These are phyloP conservation scores for Bostrychus sinensis DNA, from an alignment of 2,113 vertebrate species.

Conservation along the genomic window DNA sequence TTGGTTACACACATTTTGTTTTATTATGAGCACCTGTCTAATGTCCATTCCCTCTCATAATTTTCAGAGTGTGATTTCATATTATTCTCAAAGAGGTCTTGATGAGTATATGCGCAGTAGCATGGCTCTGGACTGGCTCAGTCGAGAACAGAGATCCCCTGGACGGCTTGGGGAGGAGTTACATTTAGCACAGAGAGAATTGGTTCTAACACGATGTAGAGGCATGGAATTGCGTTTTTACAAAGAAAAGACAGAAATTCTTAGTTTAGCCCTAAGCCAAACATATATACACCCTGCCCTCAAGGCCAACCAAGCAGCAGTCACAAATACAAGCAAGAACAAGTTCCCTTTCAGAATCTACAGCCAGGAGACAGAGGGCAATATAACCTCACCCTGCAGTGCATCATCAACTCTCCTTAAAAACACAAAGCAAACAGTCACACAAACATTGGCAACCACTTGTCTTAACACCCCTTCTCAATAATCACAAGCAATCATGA, in stretches of 20 bases:
- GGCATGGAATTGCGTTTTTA: slow-evolving; percentile 73
- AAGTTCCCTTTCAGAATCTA: slow-evolving; percentile 54
- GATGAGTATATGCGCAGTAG: slow-evolving; percentile 72
- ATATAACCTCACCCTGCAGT: slow-evolving; percentile 30
- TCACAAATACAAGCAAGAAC: slow-evolving; percentile 48
- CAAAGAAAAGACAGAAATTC: slow-evolving; percentile 76
- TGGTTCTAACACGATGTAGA: slow-evolving; percentile 57
- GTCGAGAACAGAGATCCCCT: slow-evolving; percentile 60
- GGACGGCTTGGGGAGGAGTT: slow-evolving; percentile 64
- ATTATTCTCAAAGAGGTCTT: slow-evolving; percentile 67
- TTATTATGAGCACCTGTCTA: neutral
- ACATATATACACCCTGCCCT: slow-evolving; percentile 55
- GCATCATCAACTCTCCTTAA: slow-evolving; percentile 33
- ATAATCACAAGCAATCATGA: slow-evolving; percentile 17
- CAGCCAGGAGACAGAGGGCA: slow-evolving; percentile 27
- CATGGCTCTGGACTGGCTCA: slow-evolving; percentile 77
- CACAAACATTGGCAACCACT: slow-evolving; percentile 23
- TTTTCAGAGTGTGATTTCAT: slow-evolving; percentile 70
- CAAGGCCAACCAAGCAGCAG: slow-evolving; percentile 20
- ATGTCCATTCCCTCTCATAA: slow-evolving; percentile 4
- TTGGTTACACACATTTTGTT: neutral
- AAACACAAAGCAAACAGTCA: slow-evolving; percentile 25
- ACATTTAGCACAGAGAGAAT: slow-evolving; percentile 66
- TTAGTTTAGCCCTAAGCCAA: slow-evolving; percentile 72
- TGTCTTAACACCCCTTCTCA: slow-evolving; percentile 9